Conservation (phyloP, 2,888 invertebrate genomes). For the Matsumyia berberina region DNA sequence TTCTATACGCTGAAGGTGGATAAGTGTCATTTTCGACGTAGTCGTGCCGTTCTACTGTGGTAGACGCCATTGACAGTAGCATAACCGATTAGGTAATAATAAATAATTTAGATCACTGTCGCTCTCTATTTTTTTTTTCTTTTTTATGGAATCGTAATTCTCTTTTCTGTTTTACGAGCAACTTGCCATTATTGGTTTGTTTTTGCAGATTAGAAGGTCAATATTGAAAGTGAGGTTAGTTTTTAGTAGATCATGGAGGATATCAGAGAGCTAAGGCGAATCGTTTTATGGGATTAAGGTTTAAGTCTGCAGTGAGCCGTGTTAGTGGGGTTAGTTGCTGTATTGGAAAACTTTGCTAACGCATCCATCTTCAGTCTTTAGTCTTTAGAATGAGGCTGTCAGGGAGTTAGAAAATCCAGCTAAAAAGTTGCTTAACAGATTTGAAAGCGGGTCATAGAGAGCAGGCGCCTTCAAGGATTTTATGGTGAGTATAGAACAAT, state of each 20-base stretch:
- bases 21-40: conserved; percentile 13
- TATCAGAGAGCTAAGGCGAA: background rate
- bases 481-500: too few relatives aligned
- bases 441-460: too few relatives aligned
- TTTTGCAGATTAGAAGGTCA: conserved; percentile 28
- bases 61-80: conserved; percentile 39
- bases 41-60: background rate
- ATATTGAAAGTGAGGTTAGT: conserved; percentile 35
- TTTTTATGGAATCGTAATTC: background rate
- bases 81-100: conserved; percentile 43
- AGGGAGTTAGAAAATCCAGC: too few relatives aligned
- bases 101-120: conserved; percentile 51
- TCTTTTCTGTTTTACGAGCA: background rate
- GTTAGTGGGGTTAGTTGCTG: too few relatives aligned
- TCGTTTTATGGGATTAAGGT: too few relatives aligned
- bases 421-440: too few relatives aligned
- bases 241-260: conserved; percentile 6
- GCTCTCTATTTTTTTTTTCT: conserved; percentile 24
- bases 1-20: conserved; percentile 42
- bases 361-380: too few relatives aligned
- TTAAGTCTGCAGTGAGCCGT: too few relatives aligned
- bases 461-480: too few relatives aligned
- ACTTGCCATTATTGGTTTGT: conserved; percentile 5
- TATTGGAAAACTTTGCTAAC: too few relatives aligned
- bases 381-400: too few relatives aligned